These are phyloP conservation scores for Cydia fagiglandana DNA, from an alignment of 1,140 invertebrate genomes.

Conservation along the genomic window DNA sequence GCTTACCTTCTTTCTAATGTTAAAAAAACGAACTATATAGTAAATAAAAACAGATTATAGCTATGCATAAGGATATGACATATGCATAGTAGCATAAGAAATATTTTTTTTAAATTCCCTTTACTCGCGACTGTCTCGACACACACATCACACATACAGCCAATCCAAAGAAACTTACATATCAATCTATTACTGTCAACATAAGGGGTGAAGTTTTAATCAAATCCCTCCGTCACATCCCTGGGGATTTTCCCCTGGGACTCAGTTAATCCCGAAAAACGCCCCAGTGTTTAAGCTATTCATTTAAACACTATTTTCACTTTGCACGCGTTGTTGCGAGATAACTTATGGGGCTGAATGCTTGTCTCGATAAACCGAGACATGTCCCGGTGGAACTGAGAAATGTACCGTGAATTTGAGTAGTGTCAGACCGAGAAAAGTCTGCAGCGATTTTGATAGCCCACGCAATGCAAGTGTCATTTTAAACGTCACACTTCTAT, in stretches of 20 bases:
- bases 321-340: constrained; percentile 45
- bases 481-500: too few species aligned
- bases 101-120: not conserved
- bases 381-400: not conserved
- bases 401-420: not conserved
- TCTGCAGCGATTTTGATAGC: too few species aligned
- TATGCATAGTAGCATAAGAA: not conserved
- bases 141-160: constrained; percentile 34
- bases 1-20: too few species aligned
- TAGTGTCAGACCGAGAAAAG: too few species aligned
- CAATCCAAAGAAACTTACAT: constrained; percentile 56
- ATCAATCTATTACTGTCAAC: constrained; percentile 76
- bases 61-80: too few species aligned
- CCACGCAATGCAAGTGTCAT: too few species aligned
- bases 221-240: constrained; percentile 67
- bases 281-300: constrained; percentile 70
- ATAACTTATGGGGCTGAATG: not conserved
- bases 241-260: constrained; percentile 66
- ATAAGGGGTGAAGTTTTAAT: constrained; percentile 74
- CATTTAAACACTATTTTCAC: constrained; percentile 73
- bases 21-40: too few species aligned
- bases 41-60: too few species aligned
- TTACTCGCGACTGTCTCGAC: not conserved
- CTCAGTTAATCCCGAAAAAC: constrained; percentile 60
- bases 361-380: not conserved